These are phyloP conservation scores for Micronycteris hirsuta DNA, from an alignment of 2,113 vertebrate species.

Conservation along the genomic window DNA sequence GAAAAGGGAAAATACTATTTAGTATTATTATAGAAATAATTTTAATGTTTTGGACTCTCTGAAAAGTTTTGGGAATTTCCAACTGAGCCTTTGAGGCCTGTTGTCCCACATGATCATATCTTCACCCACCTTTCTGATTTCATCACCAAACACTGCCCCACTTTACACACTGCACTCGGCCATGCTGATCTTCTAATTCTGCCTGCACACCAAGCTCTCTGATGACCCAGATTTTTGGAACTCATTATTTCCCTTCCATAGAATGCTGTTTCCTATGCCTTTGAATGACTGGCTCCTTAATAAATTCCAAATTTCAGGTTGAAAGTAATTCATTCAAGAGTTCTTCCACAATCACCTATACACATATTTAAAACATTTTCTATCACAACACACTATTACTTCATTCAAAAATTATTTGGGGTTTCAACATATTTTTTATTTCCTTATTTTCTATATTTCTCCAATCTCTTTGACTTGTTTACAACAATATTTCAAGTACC, in stretches of 20 bases:
- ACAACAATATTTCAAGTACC: not conserved
- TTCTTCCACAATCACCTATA: not conserved
- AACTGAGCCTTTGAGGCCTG: not conserved
- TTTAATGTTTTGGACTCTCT: not conserved
- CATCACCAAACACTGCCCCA: not conserved
- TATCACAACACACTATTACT: not conserved
- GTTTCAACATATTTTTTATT: not conserved
- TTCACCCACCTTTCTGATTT: not conserved
- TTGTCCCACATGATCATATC: not conserved
- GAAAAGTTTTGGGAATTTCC: not conserved
- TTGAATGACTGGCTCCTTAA: not conserved
- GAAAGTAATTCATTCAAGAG: not conserved
- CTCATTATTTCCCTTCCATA: not conserved
- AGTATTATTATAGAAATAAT: not conserved
- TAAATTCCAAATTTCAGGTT: not conserved
- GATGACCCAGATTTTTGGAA: not conserved
- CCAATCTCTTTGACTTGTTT: not conserved
- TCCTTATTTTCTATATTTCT: not conserved
- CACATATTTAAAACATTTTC: not conserved
- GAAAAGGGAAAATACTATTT: not conserved
- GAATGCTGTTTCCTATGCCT: not conserved
- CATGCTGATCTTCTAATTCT: not conserved
- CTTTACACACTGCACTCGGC: not conserved
- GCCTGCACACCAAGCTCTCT: not conserved
- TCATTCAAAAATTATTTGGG: not conserved